Percentiles rank a stretch among this genome's conserved stretches.
These are phyloP conservation scores for Lysandra bellargus DNA, from an alignment of 2,888 invertebrate species.

Conservation along the genomic window DNA sequence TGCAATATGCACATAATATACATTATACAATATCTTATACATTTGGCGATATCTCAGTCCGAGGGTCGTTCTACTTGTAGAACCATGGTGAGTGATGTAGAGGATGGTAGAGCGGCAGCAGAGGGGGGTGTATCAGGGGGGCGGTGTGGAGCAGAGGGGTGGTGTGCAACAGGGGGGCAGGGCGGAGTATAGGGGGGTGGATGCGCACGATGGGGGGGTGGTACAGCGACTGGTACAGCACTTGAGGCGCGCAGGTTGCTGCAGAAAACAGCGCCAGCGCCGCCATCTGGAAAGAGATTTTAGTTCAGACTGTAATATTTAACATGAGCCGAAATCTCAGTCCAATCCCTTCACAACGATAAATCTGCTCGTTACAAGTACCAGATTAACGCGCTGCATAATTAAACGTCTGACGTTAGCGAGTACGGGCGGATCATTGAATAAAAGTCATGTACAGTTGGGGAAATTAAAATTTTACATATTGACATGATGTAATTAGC, in stretches of 20 bases:
- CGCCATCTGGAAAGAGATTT: not conserved
- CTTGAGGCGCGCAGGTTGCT: conserved; percentile 50
- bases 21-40: not conserved
- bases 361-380: not conserved
- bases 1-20: not conserved
- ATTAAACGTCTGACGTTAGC: not conserved
- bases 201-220: conserved; percentile 52
- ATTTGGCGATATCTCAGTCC: not conserved
- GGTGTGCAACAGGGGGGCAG: conserved; percentile 47
- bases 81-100: conserved; percentile 45
- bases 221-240: conserved; percentile 50
- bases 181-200: conserved; percentile 55
- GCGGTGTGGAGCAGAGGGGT: conserved; percentile 45
- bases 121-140: conserved; percentile 43
- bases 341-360: not conserved
- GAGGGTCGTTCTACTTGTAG: conserved; percentile 34
- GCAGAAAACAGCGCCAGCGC: conserved; percentile 50
- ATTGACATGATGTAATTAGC: not conserved
- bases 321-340: not conserved
- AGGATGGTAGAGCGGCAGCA: conserved; percentile 44
- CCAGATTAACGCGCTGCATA: not conserved
- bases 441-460: not conserved
- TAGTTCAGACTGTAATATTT: not conserved
- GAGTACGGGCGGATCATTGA: not conserved
- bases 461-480: not conserved